phyloP scores from a whole-genome alignment of 2,113 vertebrate genomes.

The Fregetta grallaria region DNA sequence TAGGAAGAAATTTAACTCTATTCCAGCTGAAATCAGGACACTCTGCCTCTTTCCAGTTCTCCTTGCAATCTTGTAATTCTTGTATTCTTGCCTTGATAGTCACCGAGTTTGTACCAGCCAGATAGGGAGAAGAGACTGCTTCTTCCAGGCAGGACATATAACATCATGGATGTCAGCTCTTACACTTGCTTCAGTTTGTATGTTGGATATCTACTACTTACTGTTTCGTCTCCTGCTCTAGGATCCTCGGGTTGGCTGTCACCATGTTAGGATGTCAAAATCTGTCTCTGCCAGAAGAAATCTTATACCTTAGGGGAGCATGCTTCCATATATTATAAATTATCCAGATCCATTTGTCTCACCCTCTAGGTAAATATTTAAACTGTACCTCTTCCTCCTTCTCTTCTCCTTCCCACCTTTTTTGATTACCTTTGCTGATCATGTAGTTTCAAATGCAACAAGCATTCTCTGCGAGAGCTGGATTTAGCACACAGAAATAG shows the following conservation, averaged over 20 bases:
- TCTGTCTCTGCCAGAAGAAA: neutral
- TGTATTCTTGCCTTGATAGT: neutral
- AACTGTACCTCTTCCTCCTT: neutral
- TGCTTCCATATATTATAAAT: neutral
- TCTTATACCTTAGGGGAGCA: neutral
- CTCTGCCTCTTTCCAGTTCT: neutral
- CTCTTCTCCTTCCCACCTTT: neutral
- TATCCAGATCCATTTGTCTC: neutral
- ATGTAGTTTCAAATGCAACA: neutral
- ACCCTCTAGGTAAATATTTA: neutral
- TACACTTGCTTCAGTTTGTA: neutral
- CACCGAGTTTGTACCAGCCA: neutral
- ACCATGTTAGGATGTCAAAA: neutral
- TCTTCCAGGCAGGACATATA: neutral
- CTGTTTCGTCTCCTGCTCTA: neutral
- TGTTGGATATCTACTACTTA: neutral
- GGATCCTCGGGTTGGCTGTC: neutral
- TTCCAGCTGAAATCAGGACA: too few relatives aligned
- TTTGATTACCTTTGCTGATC: neutral
- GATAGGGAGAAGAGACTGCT: neutral
- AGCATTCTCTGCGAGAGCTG: neutral
- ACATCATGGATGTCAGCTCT: neutral
- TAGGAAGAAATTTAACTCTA: too few relatives aligned
- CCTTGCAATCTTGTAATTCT: neutral
- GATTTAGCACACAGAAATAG: conserved; percentile 5